Evolutionary conservation across 2,113 vertebrate genomes (phyloP).

Genomic region (Rafetus swinhoei): DNA sequence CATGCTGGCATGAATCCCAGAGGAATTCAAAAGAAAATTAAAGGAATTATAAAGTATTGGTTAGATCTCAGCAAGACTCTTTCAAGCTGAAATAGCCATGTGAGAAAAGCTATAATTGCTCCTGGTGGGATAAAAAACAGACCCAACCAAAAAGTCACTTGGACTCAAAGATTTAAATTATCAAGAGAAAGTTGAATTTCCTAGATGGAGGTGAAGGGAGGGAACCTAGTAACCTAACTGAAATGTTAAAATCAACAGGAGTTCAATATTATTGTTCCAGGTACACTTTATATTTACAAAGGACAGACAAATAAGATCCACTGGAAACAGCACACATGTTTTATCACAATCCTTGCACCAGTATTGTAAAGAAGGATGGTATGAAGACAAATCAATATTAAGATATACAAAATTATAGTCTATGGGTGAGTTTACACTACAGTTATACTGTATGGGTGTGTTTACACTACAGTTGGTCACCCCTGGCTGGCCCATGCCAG

Average conservation of each 20-base stretch:
- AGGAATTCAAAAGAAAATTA: constrained; percentile 41
- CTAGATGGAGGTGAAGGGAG: not conserved
- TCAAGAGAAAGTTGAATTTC: constrained; percentile 23
- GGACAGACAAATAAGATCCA: not conserved
- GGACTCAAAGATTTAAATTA: constrained; percentile 29
- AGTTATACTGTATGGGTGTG: no score
- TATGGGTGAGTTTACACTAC: not conserved
- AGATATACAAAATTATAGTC: not conserved
- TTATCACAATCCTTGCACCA: not conserved
- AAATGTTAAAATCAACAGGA: not conserved
- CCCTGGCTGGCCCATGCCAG: no score
- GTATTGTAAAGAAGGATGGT: not conserved
- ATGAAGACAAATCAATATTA: not conserved
- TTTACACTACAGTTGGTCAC: no score
- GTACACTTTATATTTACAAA: constrained; percentile 3
- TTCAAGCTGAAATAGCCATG: not conserved
- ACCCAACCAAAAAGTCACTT: not conserved
- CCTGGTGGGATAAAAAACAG: constrained; percentile 22
- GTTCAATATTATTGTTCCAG: not conserved
- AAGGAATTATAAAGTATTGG: constrained; percentile 28
- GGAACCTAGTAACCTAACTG: not conserved
- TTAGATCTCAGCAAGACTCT: constrained; percentile 15
- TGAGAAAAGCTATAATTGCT: constrained; percentile 56
- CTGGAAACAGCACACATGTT: not conserved
- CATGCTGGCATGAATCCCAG: constrained; percentile 26